A percentile compares a stretch with the other conserved stretches of the same genome.
Evolutionary conservation across 2,888 invertebrate species (phyloP).

Genomic region (Apeira syringaria): DNA sequence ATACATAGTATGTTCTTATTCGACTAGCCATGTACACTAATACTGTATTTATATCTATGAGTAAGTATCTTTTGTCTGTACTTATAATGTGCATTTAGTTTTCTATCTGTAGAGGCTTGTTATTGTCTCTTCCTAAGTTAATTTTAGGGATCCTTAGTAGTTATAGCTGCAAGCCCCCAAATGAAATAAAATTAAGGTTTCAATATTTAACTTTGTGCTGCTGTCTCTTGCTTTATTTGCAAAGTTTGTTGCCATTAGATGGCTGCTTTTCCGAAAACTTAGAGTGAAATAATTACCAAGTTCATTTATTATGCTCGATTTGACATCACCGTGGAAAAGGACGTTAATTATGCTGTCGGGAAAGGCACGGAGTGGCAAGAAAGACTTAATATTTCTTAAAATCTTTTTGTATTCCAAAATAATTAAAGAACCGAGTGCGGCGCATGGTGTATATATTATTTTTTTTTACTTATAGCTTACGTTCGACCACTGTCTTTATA

Average conservation of each 20-base stretch:
- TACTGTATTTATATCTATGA: no score
- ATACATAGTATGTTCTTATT: no score
- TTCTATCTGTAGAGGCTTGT: no score
- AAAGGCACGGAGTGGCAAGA: constrained; percentile 57
- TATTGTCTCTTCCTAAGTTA: no score
- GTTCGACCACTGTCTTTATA: no score
- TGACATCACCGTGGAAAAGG: constrained; percentile 56
- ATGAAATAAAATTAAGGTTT: constrained; percentile 21
- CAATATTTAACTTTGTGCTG: constrained; percentile 22
- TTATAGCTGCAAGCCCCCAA: no score
- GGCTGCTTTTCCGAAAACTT: constrained; percentile 28
- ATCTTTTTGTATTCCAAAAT: constrained; percentile 60
- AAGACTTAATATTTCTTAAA: constrained; percentile 48
- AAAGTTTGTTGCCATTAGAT: constrained; percentile 30
- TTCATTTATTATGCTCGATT: constrained; percentile 57
- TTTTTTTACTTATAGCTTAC: no score
- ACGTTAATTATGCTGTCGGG: constrained; percentile 65
- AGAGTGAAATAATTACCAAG: constrained; percentile 41
- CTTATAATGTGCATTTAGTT: no score
- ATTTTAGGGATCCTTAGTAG: no score
- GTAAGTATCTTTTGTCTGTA: no score
- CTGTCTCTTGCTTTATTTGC: constrained; percentile 18
- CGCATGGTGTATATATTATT: no score
- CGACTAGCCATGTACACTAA: no score
- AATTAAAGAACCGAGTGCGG: constrained; percentile 60